Base-by-base conservation (phyloP, 1,140 invertebrate genomes). In the Bursaphelenchus mucronatus region DNA sequence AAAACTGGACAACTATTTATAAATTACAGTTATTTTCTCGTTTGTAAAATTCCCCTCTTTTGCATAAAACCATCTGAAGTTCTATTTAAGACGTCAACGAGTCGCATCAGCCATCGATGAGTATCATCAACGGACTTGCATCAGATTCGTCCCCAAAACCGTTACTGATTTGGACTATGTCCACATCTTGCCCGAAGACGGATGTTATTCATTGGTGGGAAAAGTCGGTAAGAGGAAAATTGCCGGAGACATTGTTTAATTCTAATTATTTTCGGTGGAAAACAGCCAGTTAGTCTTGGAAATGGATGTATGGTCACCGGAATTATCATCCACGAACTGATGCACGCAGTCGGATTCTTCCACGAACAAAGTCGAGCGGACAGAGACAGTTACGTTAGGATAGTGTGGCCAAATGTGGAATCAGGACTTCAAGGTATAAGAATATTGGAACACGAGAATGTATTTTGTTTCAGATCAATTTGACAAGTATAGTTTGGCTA, bases 231-330 rank as follows among this genome's bases (percentile, higher is more conserved):
- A 68, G 68, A 68, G 0, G 61, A 85, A 8, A 82, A 81, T 40
- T 30, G 39, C 4, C 0, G 13, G 4, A n/a, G 11, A 3, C 13
- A 40, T 57, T 11, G 41, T 8, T 10, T 39, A 62, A 41, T 43
- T 11, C 44, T 9, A 45, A 17, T 19, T 57, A 43, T 64, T 78
- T 15, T 52, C 80, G 76, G 76, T 21, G 78, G 78, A 51, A 81
- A 80, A 67, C 78, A 80, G 61, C 74, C 77, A 44, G 71, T 80
- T 11, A 75, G 71, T 8, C 71, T 85, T 15, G 84, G 82, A 0
- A 87, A 88, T 0, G 88, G 88, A 2, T 92, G 90, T 73, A 82
- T 90, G 0, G 30, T 41, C 13, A 61, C 45, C 30, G 19, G 17
- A 51, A 74, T 69, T 59, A 79, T 79, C 49, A 70, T 83, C 54